Evolutionary conservation across 2,113 vertebrate species (phyloP), one percentile per base, ranked within the genome.

Genomic region (Lepus europaeus): DNA sequence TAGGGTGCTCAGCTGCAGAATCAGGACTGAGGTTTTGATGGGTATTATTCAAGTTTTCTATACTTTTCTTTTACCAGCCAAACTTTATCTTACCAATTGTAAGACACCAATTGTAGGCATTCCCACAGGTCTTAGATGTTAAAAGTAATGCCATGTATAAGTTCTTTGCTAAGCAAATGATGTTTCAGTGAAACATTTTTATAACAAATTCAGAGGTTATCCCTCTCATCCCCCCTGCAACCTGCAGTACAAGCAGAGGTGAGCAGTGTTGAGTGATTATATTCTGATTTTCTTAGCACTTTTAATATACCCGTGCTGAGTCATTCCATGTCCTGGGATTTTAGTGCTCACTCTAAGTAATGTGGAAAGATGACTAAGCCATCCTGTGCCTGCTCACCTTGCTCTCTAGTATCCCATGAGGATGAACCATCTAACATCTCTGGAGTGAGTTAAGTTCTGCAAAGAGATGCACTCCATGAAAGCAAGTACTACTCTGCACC

Each of bases 291-390:
- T 78, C 74, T 39, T 66, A 64, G 9, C 63, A 66, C 33, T 79
- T 89, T 96, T 68, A 36, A 49, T 88, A 51, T 68, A 81, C 2
- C 36, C 9, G 88, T 76, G 87, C 63, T 3, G 12, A 94, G 68
- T 19, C 27, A 49, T 74, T 79, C 29, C 68, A 9, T 83, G 59
- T 61, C 78, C 70, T 70, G 70, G n/a, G 88, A 95, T 70, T 53
- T 96, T 88, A 95, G 76, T 56, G 69, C 29, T 88, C 64, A 90
- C 23, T 90, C 51, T 96, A 93, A 96, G 84, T 94, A 93, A 95
- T 78, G 16, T 56, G 53, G 90, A 93, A 93, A 23, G 84, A 89
- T 89, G 70, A 83, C 33, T 79, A 79, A 88, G 20, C 13, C 19
- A 36, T 81, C 39, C 80, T 90, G 63, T 45, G 70, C 31, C 39